Percentiles rank a stretch among this genome's conserved stretches.
These are phyloP conservation scores for Drosophila lacertosa DNA, from an alignment of 1,140 invertebrate species.

Conservation along the genomic window DNA sequence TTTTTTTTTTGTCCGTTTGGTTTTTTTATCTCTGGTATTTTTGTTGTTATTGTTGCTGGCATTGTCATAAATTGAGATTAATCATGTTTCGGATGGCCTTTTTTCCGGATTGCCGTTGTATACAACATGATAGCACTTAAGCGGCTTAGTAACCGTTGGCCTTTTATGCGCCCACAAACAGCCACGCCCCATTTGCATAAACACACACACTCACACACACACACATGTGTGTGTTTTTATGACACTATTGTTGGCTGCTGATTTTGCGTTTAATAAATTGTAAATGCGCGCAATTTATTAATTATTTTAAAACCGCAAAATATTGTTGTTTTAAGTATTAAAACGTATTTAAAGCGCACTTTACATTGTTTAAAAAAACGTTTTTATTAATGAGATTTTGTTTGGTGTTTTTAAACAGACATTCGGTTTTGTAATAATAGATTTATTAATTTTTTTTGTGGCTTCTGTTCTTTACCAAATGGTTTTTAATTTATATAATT, in stretches of 20 bases:
- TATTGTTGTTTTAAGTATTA: constrained; percentile 9
- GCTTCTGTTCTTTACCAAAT: too few species aligned
- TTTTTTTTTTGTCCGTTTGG: background rate
- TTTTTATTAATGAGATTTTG: background rate
- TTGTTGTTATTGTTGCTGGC: constrained; percentile 33
- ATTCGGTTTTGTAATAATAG: too few species aligned
- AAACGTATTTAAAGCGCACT: constrained; percentile 21
- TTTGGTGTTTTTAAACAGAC: too few species aligned
- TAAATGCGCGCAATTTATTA: constrained; percentile 42
- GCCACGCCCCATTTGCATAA: background rate
- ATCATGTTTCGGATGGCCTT: constrained; percentile 70
- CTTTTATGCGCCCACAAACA: constrained; percentile 25
- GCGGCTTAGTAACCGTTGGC: constrained; percentile 50
- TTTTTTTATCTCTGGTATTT: constrained; percentile 1
- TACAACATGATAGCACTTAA: constrained; percentile 64
- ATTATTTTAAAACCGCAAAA: constrained; percentile 27
- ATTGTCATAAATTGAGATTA: constrained; percentile 81
- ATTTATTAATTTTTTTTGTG: too few species aligned
- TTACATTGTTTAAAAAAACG: background rate
- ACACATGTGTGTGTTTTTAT: constrained; percentile 2
- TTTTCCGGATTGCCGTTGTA: constrained; percentile 49
- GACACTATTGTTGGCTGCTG: constrained; percentile 1
- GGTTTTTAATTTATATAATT: too few species aligned
- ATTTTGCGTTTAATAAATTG: background rate
- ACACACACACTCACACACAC: background rate